Conservation (phyloP, 2,888 invertebrate genomes). For the Cyclophora albipunctata region DNA sequence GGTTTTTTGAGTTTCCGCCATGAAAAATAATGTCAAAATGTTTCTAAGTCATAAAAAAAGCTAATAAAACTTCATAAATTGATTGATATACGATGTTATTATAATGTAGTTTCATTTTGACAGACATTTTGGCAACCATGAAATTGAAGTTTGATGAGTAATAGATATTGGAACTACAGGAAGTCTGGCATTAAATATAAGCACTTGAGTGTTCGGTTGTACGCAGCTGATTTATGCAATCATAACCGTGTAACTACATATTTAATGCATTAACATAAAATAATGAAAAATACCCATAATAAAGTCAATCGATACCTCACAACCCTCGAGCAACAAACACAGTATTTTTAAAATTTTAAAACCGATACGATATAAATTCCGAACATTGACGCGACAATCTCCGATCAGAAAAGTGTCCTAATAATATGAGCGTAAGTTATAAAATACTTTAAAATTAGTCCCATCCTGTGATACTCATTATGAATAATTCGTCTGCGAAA, state of each 20-base stretch:
- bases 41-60: too few relatives aligned
- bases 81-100: too few relatives aligned
- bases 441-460: slow-evolving; percentile 45
- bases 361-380: slow-evolving; percentile 53
- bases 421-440: slow-evolving; percentile 49
- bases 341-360: slow-evolving; percentile 46
- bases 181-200: slow-evolving; percentile 1
- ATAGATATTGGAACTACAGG: slow-evolving; percentile 4
- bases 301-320: slow-evolving; percentile 54
- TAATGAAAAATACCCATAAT: slow-evolving; percentile 64
- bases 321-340: slow-evolving; percentile 58
- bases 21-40: too few relatives aligned
- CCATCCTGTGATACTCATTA: slow-evolving; percentile 50
- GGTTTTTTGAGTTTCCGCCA: too few relatives aligned
- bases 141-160: background rate
- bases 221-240: slow-evolving; percentile 8
- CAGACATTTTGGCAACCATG: too few relatives aligned
- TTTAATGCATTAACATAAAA: slow-evolving; percentile 61
- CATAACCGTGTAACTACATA: slow-evolving; percentile 38
- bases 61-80: too few relatives aligned
- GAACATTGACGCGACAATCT: slow-evolving; percentile 48
- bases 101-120: too few relatives aligned
- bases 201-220: slow-evolving; percentile 5
- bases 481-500: slow-evolving; percentile 62
- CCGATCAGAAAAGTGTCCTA: slow-evolving; percentile 53